Evolutionary conservation across 2,113 vertebrate genomes (phyloP).

Genomic region (Seriola aureovittata): DNA sequence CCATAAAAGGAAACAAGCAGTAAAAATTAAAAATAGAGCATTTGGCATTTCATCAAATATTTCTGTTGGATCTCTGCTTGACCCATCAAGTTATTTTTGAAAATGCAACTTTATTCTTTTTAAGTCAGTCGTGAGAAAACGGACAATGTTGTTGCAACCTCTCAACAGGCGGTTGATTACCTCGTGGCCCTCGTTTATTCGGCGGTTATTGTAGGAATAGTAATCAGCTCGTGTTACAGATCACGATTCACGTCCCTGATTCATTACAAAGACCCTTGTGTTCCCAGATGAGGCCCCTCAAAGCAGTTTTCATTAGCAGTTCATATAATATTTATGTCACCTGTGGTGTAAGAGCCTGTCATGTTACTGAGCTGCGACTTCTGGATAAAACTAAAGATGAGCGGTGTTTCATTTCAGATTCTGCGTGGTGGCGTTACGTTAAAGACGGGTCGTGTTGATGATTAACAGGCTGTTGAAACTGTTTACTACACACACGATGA

Average conservation of each 20-base stretch:
- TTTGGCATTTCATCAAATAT: neutral
- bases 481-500: neutral
- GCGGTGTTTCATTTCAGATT: neutral
- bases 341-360: neutral
- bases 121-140: neutral
- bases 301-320: constrained; percentile 17
- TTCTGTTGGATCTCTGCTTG: neutral
- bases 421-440: too few relatives aligned
- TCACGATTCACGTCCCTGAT: neutral
- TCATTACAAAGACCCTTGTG: constrained; percentile 27
- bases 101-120: neutral
- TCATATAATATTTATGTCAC: constrained; percentile 38
- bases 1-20: neutral
- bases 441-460: neutral
- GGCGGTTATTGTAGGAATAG: neutral
- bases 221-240: constrained; percentile 7
- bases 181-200: neutral
- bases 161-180: neutral
- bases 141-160: neutral
- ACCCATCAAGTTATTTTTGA: neutral
- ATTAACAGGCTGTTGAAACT: neutral
- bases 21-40: neutral
- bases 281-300: constrained; percentile 3
- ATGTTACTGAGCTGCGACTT: neutral
- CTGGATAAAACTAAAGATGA: neutral